Evolutionary conservation across 2,888 invertebrate species (phyloP), one percentile per base, ranked within the genome.

Genomic region (Megastigmus dorsalis): DNA sequence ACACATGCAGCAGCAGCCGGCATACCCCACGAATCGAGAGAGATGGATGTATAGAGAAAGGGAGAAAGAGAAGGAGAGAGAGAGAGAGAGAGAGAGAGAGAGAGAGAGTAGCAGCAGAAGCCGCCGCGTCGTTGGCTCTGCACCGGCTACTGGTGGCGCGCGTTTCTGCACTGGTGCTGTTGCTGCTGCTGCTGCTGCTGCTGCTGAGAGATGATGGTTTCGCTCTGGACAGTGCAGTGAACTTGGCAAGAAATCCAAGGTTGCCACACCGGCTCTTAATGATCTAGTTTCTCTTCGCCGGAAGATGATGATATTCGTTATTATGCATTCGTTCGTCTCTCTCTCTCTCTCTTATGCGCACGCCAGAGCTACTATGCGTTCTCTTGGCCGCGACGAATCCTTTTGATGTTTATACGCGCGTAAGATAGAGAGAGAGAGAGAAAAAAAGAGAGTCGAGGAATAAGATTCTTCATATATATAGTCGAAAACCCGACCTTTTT

Each of bases 221-320:
- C 23, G 18, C 71, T 57, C 20, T 10, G 48, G 80, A 79, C 83
- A 81, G 86, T 85, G 84, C 86, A 85, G 80, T 86, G 86, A 86
- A 85, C 86, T 86, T 86, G 84, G 84, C 84, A 85, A 85, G 84
- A 85, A 85, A 84, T 81, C 81, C 85, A 86, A 86, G 86, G 86
- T 84, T 85, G 83, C 82, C 60, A 45, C 57, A 68, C 77, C 78
- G 80, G 73, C 69, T 82, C 84, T 85, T 85, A 85, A 86, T 86
- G 85, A 86, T 86, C 86, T 85, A 86, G 85, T 86, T 86, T 85
- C 84, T 84, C 68, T 55, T 48, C 81, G 80, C 75, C 77, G 71
- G 74, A 74, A 77, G 79, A 80, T 59, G 81, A 80, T 80, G 80
- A 80, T 82, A 82, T 81, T 80, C 78, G 78, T 77, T 78, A 80